Evolutionary conservation across 92 coral and sea anemone genomes (phyloP).

Genomic region (Bergia sp.): DNA sequence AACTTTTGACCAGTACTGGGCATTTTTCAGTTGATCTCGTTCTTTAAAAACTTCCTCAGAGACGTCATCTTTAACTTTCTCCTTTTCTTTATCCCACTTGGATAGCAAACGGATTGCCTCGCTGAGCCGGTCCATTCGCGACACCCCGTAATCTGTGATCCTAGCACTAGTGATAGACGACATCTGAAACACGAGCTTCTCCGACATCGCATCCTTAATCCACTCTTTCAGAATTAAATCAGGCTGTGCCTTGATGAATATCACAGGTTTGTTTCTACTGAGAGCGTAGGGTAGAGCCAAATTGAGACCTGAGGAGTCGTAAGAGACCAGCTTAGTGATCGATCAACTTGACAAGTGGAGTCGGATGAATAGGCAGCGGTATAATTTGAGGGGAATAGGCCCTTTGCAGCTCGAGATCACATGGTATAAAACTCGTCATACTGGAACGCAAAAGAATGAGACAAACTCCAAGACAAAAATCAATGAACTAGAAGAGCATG

Average conservation of each 20-base stretch:
- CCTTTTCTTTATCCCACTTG: constrained; percentile 34
- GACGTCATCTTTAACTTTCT: constrained; percentile 12
- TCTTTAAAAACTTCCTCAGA: constrained; percentile 26
- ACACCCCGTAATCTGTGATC: constrained; percentile 33
- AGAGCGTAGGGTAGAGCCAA: constrained; percentile 40
- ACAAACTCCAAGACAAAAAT: too few relatives aligned
- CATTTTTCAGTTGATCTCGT: constrained; percentile 18
- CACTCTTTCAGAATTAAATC: constrained; percentile 37
- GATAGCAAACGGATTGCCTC: constrained; percentile 29
- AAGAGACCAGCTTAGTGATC: not conserved
- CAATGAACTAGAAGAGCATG: too few relatives aligned
- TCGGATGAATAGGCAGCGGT: too few relatives aligned
- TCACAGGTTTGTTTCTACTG: constrained; percentile 40
- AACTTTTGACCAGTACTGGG: constrained; percentile 26
- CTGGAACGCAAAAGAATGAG: too few relatives aligned
- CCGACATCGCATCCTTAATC: constrained; percentile 22
- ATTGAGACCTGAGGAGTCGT: not conserved
- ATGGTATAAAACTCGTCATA: too few relatives aligned
- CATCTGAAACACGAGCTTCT: constrained; percentile 40
- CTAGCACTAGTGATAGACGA: constrained; percentile 24
- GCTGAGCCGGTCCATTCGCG: constrained; percentile 38
- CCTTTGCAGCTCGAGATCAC: too few relatives aligned
- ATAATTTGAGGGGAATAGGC: too few relatives aligned
- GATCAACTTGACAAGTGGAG: not conserved
- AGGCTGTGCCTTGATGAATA: constrained; percentile 42